phyloP scores from a whole-genome alignment of 2,888 invertebrate species.

The Adelognathus sp. region DNA sequence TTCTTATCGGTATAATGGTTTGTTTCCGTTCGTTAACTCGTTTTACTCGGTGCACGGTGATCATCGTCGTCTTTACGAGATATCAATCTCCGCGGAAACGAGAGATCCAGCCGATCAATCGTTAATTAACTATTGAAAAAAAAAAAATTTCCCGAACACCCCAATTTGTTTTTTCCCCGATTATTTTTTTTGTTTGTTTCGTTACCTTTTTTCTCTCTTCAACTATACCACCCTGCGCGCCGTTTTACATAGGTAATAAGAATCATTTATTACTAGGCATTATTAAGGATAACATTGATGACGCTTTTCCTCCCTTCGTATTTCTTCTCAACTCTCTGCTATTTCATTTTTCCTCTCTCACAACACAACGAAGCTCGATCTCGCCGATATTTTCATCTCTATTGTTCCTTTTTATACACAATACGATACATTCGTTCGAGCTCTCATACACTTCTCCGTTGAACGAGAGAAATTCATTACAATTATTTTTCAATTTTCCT shows the following conservation, averaged over 20 bases:
- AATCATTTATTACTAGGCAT: conserved; percentile 58
- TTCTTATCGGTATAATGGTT: conserved; percentile 69
- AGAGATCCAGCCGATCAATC: conserved; percentile 8
- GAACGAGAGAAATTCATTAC: neutral
- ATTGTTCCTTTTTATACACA: conserved; percentile 39
- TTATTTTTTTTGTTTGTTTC: neutral
- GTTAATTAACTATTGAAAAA: conserved; percentile 12
- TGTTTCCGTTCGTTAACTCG: conserved; percentile 52
- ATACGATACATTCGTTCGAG: neutral
- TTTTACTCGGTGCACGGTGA: conserved; percentile 44
- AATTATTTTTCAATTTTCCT: conserved; percentile 39
- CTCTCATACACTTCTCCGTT: neutral
- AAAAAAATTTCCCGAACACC: conserved; percentile 30
- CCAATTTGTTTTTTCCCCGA: neutral
- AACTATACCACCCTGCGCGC: conserved; percentile 46
- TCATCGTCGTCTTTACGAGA: conserved; percentile 9
- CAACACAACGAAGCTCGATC: conserved; percentile 28
- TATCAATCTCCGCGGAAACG: neutral
- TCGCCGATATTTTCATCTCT: neutral
- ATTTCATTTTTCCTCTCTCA: neutral
- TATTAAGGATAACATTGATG: conserved; percentile 53
- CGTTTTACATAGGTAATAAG: conserved; percentile 57
- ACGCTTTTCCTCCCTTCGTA: conserved; percentile 6
- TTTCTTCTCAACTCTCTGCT: neutral
- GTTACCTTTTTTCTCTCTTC: conserved; percentile 27